phyloP scores from a whole-genome alignment of 2,113 vertebrate genomes.

The Zootoca vivipara region DNA sequence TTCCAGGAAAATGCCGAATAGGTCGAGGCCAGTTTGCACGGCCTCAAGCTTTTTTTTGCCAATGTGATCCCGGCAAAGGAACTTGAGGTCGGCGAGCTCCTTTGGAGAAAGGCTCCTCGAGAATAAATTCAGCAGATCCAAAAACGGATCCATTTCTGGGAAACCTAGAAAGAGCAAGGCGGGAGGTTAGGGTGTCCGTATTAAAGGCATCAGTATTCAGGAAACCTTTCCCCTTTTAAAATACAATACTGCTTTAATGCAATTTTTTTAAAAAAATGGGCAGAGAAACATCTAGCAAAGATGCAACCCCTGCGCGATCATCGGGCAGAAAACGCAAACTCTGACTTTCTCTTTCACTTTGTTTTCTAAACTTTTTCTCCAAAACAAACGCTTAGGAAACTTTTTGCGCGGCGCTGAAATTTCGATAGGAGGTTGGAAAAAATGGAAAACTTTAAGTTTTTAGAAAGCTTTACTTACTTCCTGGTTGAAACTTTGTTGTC shows the following conservation, averaged over 20 bases:
- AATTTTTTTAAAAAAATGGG: background rate
- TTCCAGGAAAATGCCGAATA: constrained; percentile 75
- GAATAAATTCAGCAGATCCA: constrained; percentile 64
- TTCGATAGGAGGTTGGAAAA: background rate
- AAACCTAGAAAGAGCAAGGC: background rate
- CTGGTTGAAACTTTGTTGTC: background rate
- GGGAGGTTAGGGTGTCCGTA: background rate
- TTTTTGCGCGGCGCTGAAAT: background rate
- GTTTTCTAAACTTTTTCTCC: background rate
- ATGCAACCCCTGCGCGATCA: background rate
- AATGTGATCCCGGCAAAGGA: constrained; percentile 57
- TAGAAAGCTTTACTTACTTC: constrained; percentile 14
- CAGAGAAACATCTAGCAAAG: background rate
- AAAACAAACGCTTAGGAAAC: background rate
- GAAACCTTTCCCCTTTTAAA: background rate
- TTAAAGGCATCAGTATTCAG: background rate
- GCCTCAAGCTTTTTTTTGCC: constrained; percentile 65
- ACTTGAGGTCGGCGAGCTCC: constrained; percentile 68
- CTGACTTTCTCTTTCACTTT: background rate
- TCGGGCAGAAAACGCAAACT: background rate
- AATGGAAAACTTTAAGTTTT: background rate
- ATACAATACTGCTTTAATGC: background rate
- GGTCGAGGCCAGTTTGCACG: constrained; percentile 27
- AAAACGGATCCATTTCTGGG: constrained; percentile 55
- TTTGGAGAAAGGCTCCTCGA: constrained; percentile 44